Conservation (phyloP, 2,797 vertebrate genomes). For the Sparus aurata region DNA sequence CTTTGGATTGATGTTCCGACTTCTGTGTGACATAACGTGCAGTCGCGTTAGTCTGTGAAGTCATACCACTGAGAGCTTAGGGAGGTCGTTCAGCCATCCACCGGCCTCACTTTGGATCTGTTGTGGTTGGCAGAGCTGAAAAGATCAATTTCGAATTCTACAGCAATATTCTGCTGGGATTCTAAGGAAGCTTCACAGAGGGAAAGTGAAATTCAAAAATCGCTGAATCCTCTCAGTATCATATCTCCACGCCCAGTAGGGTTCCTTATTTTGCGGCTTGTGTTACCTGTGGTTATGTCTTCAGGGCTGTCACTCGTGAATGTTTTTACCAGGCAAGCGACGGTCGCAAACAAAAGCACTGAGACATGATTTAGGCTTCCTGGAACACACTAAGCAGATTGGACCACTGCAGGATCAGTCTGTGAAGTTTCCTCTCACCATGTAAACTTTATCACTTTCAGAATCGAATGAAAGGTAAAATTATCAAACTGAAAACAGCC, state of each 20-base stretch:
- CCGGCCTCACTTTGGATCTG: not conserved
- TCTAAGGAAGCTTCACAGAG: constrained; percentile 4
- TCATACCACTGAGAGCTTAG: not conserved
- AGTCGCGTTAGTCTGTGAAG: not conserved
- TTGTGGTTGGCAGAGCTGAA: constrained; percentile 1
- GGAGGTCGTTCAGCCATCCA: constrained; percentile 16
- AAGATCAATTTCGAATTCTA: constrained; percentile 37
- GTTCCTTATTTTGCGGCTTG: not conserved
- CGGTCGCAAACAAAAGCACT: not conserved
- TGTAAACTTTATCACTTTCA: not conserved
- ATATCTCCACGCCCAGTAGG: not conserved
- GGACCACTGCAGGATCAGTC: no score
- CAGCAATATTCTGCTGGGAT: constrained; percentile 1
- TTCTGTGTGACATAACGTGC: not conserved
- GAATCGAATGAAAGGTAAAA: not conserved
- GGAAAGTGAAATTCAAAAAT: constrained; percentile 4
- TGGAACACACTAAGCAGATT: not conserved
- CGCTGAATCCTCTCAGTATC: not conserved
- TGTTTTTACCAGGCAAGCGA: not conserved
- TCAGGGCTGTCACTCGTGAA: constrained; percentile 1
- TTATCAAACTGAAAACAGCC: not conserved
- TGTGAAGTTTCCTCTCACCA: not conserved
- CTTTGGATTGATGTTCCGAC: no score
- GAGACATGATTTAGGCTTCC: not conserved
- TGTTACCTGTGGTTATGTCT: constrained; percentile 6